phyloP scores from a whole-genome alignment of 2,888 invertebrate genomes.

The Cordilura impudica region DNA sequence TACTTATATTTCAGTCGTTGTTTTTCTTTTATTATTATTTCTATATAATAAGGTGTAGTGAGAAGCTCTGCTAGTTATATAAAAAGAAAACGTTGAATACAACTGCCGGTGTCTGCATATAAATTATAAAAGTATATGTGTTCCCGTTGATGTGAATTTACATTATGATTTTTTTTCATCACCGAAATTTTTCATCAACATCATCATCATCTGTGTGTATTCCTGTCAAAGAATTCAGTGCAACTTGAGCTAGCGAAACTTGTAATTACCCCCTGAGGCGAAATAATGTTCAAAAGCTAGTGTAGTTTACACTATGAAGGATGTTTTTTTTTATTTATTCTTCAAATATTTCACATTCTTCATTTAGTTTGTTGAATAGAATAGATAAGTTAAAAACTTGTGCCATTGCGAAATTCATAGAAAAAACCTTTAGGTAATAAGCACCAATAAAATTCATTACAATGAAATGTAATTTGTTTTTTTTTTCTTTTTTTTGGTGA shows the following conservation, averaged over 20 bases:
- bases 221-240: conserved; percentile 45
- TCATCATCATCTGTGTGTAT: conserved; percentile 31
- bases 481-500: too few species aligned
- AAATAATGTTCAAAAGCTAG: conserved; percentile 43
- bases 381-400: too few species aligned
- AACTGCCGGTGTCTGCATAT: conserved; percentile 47
- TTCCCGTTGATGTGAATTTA: conserved; percentile 41
- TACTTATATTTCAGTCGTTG: conserved; percentile 30
- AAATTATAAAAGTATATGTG: conserved; percentile 44
- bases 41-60: not conserved
- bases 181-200: conserved; percentile 40
- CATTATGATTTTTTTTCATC: not conserved
- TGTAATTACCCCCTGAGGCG: conserved; percentile 52
- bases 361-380: too few species aligned
- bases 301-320: conserved; percentile 10
- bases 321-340: conserved; percentile 13
- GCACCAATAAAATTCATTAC: too few species aligned
- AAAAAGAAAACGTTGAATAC: conserved; percentile 14
- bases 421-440: too few species aligned
- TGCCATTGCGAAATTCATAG: too few species aligned
- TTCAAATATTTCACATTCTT: too few species aligned
- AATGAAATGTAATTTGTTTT: too few species aligned
- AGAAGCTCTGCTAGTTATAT: not conserved
- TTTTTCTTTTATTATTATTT: not conserved
- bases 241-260: conserved; percentile 49